Conservation (phyloP, 2,113 vertebrate genomes). For the Pachycephala philippinensis region DNA sequence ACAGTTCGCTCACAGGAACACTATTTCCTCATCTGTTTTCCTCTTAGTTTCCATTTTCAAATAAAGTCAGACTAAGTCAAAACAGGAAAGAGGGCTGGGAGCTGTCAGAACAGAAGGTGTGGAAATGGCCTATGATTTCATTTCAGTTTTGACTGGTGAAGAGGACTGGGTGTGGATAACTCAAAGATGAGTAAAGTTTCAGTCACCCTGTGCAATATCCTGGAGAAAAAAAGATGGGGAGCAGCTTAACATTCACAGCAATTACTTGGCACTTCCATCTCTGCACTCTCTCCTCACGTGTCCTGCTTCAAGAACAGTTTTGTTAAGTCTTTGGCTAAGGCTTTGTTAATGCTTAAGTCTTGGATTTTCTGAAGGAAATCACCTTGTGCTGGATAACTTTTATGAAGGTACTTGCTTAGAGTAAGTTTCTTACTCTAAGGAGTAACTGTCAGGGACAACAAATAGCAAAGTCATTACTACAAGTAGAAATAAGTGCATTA, state of each 20-base stretch:
- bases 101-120: neutral
- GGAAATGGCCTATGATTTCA: neutral
- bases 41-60: neutral
- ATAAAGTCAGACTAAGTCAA: neutral
- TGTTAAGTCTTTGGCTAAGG: neutral
- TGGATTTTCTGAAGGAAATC: neutral
- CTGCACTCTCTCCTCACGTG: neutral
- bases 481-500: neutral
- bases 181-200: neutral
- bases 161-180: neutral
- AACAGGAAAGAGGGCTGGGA: neutral
- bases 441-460: neutral
- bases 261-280: neutral
- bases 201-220: neutral
- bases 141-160: neutral
- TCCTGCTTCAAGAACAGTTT: neutral
- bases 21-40: neutral
- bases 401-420: neutral
- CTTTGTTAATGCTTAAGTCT: neutral
- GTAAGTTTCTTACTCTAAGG: neutral
- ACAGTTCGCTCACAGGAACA: neutral
- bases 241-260: neutral
- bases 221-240: neutral
- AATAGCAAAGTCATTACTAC: neutral
- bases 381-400: neutral